These are phyloP conservation scores for Ernsta delagoae DNA, from an alignment of 2,888 invertebrate genomes.

Conservation along the genomic window DNA sequence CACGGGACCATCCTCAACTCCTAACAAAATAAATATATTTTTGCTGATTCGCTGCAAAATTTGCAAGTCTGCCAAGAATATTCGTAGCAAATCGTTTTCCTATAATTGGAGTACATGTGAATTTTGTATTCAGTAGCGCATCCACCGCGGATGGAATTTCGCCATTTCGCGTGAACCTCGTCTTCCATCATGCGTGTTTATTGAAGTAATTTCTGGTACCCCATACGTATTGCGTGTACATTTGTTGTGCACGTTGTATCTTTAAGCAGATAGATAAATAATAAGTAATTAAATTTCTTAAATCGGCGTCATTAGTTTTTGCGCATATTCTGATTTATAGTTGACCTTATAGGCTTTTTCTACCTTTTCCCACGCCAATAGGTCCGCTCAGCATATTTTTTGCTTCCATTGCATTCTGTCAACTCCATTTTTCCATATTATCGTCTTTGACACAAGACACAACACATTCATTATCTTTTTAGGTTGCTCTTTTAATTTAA, in stretches of 20 bases:
- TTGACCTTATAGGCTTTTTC: no score
- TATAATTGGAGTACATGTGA: slow-evolving; percentile 85
- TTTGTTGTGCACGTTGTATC: slow-evolving; percentile 11
- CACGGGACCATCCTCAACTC: slow-evolving; percentile 67
- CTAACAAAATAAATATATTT: slow-evolving; percentile 77
- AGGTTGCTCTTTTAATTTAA: no score
- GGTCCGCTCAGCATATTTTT: no score
- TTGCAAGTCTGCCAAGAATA: slow-evolving; percentile 85
- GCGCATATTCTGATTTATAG: no score
- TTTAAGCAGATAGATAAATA: background rate
- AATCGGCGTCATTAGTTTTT: background rate
- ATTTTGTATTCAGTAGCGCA: slow-evolving; percentile 84
- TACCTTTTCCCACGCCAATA: no score
- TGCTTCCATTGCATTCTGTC: no score
- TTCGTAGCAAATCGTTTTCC: slow-evolving; percentile 85
- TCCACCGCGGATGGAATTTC: slow-evolving; percentile 80
- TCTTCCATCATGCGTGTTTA: slow-evolving; percentile 82
- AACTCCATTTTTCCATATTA: no score
- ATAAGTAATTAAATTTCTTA: background rate
- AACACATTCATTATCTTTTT: no score
- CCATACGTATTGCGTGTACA: slow-evolving; percentile 42
- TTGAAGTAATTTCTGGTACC: slow-evolving; percentile 77
- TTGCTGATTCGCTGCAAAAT: slow-evolving; percentile 80
- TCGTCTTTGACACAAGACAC: no score
- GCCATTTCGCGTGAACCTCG: slow-evolving; percentile 75